Percentiles rank a stretch among this genome's conserved stretches.
Evolutionary conservation across 2,888 invertebrate genomes (phyloP).

Genomic region (Lepeophtheirus nordmannii): DNA sequence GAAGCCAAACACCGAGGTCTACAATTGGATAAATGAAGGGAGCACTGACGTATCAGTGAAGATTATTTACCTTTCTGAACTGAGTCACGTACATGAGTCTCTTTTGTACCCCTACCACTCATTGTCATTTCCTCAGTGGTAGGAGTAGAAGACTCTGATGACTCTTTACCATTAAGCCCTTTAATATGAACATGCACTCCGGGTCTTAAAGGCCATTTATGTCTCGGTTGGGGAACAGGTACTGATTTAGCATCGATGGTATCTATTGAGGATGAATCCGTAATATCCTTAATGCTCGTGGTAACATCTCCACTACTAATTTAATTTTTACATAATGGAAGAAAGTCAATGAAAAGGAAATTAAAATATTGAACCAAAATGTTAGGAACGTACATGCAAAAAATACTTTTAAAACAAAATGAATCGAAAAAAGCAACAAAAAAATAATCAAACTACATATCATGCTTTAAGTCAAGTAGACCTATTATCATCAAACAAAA

Average conservation of each 20-base stretch:
- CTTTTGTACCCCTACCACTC: slow-evolving; percentile 19
- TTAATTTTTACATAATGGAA: neutral
- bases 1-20: too few species aligned
- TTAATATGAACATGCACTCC: slow-evolving; percentile 76
- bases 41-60: neutral
- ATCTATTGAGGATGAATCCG: neutral
- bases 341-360: neutral
- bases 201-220: slow-evolving; percentile 71
- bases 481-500: neutral
- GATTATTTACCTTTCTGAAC: neutral
- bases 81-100: neutral
- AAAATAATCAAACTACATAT: neutral
- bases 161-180: slow-evolving; percentile 49
- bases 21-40: too few species aligned
- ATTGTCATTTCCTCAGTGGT: slow-evolving; percentile 14
- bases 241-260: neutral
- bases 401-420: neutral
- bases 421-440: neutral
- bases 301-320: neutral
- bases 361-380: neutral
- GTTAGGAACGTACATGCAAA: neutral
- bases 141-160: neutral
- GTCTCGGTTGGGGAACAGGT: slow-evolving; percentile 37
- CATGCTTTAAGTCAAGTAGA: neutral
- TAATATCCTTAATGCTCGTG: slow-evolving; percentile 5